Base-by-base conservation (phyloP, 2,888 invertebrate species). In the Agrotis ipsilon region DNA sequence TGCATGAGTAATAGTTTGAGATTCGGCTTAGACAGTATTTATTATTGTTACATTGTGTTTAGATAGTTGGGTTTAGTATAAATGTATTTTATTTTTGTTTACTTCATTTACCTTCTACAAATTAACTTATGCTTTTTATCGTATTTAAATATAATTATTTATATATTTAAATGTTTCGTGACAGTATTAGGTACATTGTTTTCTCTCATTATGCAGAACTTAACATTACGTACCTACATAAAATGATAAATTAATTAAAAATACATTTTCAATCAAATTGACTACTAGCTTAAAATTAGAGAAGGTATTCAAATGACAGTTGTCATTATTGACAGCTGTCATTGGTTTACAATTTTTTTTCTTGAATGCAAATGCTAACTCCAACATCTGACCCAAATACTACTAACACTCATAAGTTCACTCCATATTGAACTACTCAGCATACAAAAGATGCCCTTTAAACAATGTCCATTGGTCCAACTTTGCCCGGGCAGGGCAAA, bases 1-100 rank as follows among this genome's bases (percentile, higher is more conserved):
- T 67, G 27, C 74, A 55, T 63, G 74, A 65, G 32, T 58, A 57
- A 72, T 65, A 52, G 46, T 64, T 18, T 39, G 62, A 55, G 39
- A 63, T 59, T 54, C 18, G 71, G 49, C 18, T 64, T 21, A 71
- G 46, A 48, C 46, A 48, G 48, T 57, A 70, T 77, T 70, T 69
- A 48, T 69, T 14, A n/a, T 45, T 57, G 21, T 66, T 16, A 16
- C 0, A 13, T 0, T 5, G n/a, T 49, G 19, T 52, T 60, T 73
- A n/a, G 39, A 13, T 21, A 49, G 43, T 11, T 4, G 16, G 27
- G 9, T 49, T 71, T 43, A 45, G 18, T 0, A 5, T n/a, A 16
- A 57, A 32, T n/a, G 1, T 48, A 9, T 6, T 74, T 57, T 45
- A 32, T 1, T 63, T 27, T 55, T 74, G 14, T 65, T 65, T 55